Percentiles rank a stretch among this genome's conserved stretches.
phyloP scores from a whole-genome alignment of 2,888 invertebrate genomes.

The Macrophya annulata region DNA sequence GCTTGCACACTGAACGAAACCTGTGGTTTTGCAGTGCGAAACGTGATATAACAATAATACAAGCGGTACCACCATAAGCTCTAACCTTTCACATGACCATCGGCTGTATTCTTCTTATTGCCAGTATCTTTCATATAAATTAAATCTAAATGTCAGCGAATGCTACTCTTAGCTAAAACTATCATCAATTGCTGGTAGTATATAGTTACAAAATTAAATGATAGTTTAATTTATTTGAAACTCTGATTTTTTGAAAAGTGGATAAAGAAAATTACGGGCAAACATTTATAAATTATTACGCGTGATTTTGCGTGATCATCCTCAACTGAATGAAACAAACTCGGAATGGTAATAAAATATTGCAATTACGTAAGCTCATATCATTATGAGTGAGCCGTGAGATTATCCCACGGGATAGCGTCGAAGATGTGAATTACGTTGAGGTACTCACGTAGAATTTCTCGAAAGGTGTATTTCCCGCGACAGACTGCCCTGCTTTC shows the following conservation, averaged over 20 bases:
- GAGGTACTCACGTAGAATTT: conserved; percentile 12
- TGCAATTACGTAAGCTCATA: conserved; percentile 60
- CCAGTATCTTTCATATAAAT: conserved; percentile 69
- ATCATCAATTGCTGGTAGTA: conserved; percentile 31
- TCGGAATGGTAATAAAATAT: conserved; percentile 23
- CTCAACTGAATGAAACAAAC: neutral
- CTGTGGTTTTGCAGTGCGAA: conserved; percentile 10
- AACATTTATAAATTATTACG: neutral
- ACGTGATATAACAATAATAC: conserved; percentile 36
- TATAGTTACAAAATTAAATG: conserved; percentile 12
- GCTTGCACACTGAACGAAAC: neutral
- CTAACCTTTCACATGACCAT: conserved; percentile 54
- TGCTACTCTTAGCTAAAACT: conserved; percentile 65
- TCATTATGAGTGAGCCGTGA: conserved; percentile 72
- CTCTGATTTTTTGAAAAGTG: neutral
- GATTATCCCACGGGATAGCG: conserved; percentile 71
- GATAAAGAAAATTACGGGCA: neutral
- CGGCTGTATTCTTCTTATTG: conserved; percentile 47
- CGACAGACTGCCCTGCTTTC: conserved; percentile 42
- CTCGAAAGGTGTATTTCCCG: conserved; percentile 35
- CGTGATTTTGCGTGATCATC: conserved; percentile 2
- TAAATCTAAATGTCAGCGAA: conserved; percentile 74
- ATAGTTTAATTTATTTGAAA: neutral
- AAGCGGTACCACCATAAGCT: conserved; percentile 43
- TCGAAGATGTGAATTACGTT: conserved; percentile 38